Evolutionary conservation across 2,113 vertebrate genomes (phyloP), one percentile per base, ranked within the genome.

Genomic region (Ciconia maguari): DNA sequence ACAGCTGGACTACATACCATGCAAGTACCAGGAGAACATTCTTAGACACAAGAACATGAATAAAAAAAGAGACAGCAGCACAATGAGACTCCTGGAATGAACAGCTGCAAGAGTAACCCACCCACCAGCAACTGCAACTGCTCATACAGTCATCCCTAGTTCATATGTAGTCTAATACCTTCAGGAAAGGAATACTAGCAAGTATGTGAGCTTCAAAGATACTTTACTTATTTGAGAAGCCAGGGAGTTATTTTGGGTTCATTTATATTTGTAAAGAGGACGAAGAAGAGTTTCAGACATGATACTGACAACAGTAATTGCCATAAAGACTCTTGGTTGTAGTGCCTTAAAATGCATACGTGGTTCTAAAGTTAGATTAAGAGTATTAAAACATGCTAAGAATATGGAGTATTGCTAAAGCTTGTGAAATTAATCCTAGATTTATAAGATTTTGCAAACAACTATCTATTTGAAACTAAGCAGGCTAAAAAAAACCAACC

Each of bases 1-100:
- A 34, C 76, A 93, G 85, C 92, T 91, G 87, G 42, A 95, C 71
- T 48, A 87, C 90, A 96, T 95, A 87, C 82, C 88, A 88, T 51
- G 41, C 51, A 87, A 96, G 89, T 18, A 95, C 55, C 86, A 90
- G n/a, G 27, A 95, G 84, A 96, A 83, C 91, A 95, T 95, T 95
- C 91, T 82, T 96, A 84, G 86, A 89, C 91, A 95, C 32, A 38
- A 82, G 94, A 94, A 92, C 74, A 96, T 0, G 7, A 85, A 83
- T 38, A 38, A 60, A 71, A 82, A 75, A 52, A 77, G 74, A 93
- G 85, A 79, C 42, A 93, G 57, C n/a, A 84, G 94, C 89, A 96
- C 79, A 96, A 90, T 14, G 89, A 96, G 82, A 62, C 60, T 94
- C 94, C 61, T 32, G 96, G 97, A 97, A 97, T 97, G 97, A 96